These are phyloP conservation scores for Scelioninae gen. 1 DNA, from an alignment of 2,888 invertebrate genomes.

Conservation along the genomic window DNA sequence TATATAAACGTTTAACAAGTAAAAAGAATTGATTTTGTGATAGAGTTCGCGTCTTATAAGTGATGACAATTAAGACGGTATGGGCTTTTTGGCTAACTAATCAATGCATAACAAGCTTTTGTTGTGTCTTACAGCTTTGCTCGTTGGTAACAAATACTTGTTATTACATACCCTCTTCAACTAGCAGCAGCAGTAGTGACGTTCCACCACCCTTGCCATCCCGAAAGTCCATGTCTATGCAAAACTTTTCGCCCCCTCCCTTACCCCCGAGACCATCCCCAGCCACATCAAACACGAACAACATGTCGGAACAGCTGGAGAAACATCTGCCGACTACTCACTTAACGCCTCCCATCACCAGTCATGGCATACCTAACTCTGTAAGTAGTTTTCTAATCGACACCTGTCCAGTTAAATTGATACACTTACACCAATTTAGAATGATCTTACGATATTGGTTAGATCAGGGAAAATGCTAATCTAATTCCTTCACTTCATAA, in stretches of 20 bases:
- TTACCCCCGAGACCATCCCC: constrained; percentile 87
- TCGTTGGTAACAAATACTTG: constrained; percentile 83
- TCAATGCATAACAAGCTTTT: constrained; percentile 76
- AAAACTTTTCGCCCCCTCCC: constrained; percentile 86
- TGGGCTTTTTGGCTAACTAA: constrained; percentile 68
- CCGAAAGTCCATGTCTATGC: constrained; percentile 83
- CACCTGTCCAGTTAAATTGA: constrained; percentile 40
- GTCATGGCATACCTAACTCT: constrained; percentile 84
- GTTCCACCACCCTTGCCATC: constrained; percentile 84
- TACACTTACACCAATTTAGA: constrained; percentile 9
- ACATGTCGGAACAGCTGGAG: constrained; percentile 80
- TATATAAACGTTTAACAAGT: too few relatives aligned
- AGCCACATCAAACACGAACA: constrained; percentile 82
- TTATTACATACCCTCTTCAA: constrained; percentile 80
- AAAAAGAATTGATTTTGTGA: too few relatives aligned
- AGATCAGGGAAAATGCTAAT: background rate
- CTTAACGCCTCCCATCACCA: constrained; percentile 83
- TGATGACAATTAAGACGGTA: constrained; percentile 46
- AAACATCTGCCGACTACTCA: constrained; percentile 82
- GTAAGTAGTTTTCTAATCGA: constrained; percentile 83
- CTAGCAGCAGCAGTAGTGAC: constrained; percentile 80
- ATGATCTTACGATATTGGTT: background rate
- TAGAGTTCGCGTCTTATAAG: constrained; percentile 12
- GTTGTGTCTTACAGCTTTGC: constrained; percentile 85
- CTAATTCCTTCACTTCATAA: background rate